A percentile compares a stretch with the other conserved stretches of the same genome.
These are phyloP conservation scores for Hirudo medicinalis DNA, from an alignment of 1,140 invertebrate genomes.

Conservation along the genomic window DNA sequence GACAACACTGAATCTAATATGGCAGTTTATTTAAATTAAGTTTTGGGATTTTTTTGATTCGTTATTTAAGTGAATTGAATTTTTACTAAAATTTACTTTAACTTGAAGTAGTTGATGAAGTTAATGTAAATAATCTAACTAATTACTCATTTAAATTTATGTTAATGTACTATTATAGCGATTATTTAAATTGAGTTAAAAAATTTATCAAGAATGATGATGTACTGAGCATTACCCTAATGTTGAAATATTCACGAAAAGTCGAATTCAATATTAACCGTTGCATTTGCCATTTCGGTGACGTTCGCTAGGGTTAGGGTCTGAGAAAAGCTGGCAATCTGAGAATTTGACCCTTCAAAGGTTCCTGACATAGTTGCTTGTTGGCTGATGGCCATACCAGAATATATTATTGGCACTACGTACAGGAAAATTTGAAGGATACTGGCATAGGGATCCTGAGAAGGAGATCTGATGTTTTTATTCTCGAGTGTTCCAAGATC, in stretches of 20 bases:
- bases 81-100: too few species aligned
- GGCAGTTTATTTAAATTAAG: too few species aligned
- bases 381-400: background rate
- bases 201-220: background rate
- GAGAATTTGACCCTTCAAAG: background rate
- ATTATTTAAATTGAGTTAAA: too few species aligned
- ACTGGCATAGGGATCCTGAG: slow-evolving; percentile 1
- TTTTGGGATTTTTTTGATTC: too few species aligned
- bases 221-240: background rate
- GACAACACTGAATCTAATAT: too few species aligned
- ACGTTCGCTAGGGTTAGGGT: background rate
- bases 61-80: too few species aligned
- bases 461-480: background rate
- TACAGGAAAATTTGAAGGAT: slow-evolving; percentile 2
- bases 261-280: background rate
- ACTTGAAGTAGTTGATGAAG: too few species aligned
- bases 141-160: too few species aligned
- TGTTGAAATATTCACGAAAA: slow-evolving; percentile 3
- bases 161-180: too few species aligned
- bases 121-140: too few species aligned
- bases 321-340: background rate
- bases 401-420: background rate
- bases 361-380: background rate
- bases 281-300: background rate
- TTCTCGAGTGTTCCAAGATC: background rate